These are phyloP conservation scores for Oasisia sp. DNA, from an alignment of 2,888 invertebrate genomes.

Conservation along the genomic window DNA sequence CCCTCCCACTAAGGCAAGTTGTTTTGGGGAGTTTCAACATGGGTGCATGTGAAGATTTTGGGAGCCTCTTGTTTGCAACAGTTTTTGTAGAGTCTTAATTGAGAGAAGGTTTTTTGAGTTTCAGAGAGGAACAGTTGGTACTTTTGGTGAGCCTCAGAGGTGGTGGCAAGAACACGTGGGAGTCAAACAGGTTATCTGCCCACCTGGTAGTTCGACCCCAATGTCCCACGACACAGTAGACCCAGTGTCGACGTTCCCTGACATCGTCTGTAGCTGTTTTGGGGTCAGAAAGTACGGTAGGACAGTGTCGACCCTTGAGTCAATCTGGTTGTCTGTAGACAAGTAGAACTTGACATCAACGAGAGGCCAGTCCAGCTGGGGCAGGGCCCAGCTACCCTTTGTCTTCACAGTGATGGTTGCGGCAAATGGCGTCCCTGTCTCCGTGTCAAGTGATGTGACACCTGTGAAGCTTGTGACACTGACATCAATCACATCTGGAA, in stretches of 20 bases:
- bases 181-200: not conserved
- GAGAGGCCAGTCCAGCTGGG: not conserved
- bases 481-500: not conserved
- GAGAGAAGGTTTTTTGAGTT: no score
- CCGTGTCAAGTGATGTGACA: conserved; percentile 10
- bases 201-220: not conserved
- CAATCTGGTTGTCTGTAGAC: not conserved
- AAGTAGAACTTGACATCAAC: not conserved
- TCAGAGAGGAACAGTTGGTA: no score
- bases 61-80: no score
- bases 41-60: no score
- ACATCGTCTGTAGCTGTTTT: not conserved
- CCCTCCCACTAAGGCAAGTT: no score
- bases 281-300: not conserved
- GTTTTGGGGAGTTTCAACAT: no score
- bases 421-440: not conserved
- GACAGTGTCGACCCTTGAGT: not conserved
- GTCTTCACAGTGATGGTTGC: not conserved
- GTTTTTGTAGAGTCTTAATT: no score
- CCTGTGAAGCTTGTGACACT: not conserved
- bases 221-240: not conserved
- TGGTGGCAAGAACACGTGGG: not conserved
- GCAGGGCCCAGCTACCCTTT: not conserved
- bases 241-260: not conserved
- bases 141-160: no score